Evolutionary conservation across 2,113 vertebrate species (phyloP).

Genomic region (Cacatua alba): DNA sequence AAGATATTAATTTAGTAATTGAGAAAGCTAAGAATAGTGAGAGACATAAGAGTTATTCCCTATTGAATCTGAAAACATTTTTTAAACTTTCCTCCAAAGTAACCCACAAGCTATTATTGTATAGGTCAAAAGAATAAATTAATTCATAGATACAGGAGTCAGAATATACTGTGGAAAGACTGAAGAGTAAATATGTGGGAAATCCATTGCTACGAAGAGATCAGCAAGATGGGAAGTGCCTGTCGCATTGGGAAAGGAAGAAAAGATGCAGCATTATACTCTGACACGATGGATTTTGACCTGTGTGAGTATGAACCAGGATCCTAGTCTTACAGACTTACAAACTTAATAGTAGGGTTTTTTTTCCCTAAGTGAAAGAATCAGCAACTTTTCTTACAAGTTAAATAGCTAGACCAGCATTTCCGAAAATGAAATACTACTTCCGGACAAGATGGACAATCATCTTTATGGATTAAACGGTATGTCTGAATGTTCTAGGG

Average conservation of each 20-base stretch:
- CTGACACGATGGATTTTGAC: background rate
- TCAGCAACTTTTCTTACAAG: background rate
- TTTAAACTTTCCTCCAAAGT: background rate
- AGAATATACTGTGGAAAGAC: background rate
- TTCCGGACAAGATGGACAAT: background rate
- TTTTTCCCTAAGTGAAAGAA: background rate
- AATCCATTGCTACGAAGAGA: background rate
- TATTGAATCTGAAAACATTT: background rate
- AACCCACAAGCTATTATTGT: background rate
- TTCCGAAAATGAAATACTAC: background rate
- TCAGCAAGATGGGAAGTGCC: background rate
- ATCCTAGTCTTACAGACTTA: background rate
- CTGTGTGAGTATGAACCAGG: background rate
- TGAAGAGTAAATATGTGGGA: background rate
- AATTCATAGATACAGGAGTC: background rate
- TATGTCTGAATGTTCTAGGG: background rate
- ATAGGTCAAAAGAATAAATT: constrained; percentile 26
- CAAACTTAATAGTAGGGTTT: background rate
- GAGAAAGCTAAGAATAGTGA: background rate
- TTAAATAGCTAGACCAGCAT: background rate
- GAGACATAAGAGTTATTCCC: background rate
- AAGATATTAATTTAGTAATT: background rate
- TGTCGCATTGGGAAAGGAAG: background rate
- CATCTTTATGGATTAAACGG: background rate
- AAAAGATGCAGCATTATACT: background rate